Evolutionary conservation across 1,140 invertebrate species (phyloP).

Genomic region (Frieseomelitta varia): DNA sequence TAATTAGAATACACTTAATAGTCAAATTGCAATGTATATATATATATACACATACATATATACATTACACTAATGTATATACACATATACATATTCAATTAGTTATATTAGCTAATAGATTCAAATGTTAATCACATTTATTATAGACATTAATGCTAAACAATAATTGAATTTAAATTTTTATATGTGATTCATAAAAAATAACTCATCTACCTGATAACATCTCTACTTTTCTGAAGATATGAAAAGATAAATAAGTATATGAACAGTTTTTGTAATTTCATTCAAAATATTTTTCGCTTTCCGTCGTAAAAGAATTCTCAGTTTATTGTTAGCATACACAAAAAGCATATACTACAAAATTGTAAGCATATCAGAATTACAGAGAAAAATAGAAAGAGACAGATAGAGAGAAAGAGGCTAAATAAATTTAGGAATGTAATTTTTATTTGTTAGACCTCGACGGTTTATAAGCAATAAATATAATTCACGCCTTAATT

Average conservation of each 20-base stretch:
- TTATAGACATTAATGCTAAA: slow-evolving; percentile 64
- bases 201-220: slow-evolving; percentile 64
- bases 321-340: not conserved
- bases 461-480: slow-evolving; percentile 38
- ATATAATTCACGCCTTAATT: slow-evolving; percentile 40
- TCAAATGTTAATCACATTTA: slow-evolving; percentile 62
- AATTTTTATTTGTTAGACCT: slow-evolving; percentile 1
- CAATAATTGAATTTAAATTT: slow-evolving; percentile 54
- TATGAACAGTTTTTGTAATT: not conserved
- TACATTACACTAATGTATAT: slow-evolving; percentile 7
- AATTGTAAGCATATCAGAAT: not conserved
- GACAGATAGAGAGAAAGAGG: not conserved
- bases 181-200: slow-evolving; percentile 59
- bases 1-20: slow-evolving; percentile 61
- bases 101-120: slow-evolving; percentile 59
- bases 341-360: not conserved
- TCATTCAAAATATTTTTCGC: slow-evolving; percentile 11
- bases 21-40: slow-evolving; percentile 61
- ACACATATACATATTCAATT: slow-evolving; percentile 62
- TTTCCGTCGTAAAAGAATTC: slow-evolving; percentile 1
- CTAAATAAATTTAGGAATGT: slow-evolving; percentile 30
- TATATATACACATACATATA: not conserved
- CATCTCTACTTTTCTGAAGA: slow-evolving; percentile 54
- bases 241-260: slow-evolving; percentile 15
- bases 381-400: not conserved